Evolutionary conservation across 2,888 invertebrate genomes (phyloP), one percentile per base, ranked within the genome.

Genomic region (Saturnia japonica): DNA sequence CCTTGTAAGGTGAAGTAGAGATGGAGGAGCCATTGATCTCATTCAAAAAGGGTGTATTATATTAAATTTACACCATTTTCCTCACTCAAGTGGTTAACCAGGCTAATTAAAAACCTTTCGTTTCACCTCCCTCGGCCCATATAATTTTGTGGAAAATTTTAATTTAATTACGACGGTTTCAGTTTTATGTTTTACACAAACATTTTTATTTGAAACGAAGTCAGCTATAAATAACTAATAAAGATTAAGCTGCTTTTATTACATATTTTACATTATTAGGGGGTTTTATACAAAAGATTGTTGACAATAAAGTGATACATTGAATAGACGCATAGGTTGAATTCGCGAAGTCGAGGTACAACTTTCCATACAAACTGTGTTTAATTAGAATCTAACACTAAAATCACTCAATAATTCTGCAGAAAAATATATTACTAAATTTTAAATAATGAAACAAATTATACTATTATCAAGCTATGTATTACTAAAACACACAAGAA

Each of bases 71-170:
- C 25, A 57, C 62, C 68, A 54, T 72, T 60, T 71, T 68, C 64
- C 71, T 64, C 51, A 67, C 70, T 72, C 72, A 67, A 79, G 68
- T 68, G 70, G 74, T 73, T 72, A 73, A 71, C 75, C 45, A 62
- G 69, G 67, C 72, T 76, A 78, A 81, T 81, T 80, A 80, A 72
- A 74, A 71, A 72, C 71, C 71, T 70, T 71, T 77, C 73, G 70
- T 73, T 74, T 72, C 68, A 71, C 74, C 72, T 71, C 64, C 34
- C 62, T 16, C 70, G 28, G 54, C 70, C 70, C 42, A 54, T 67
- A 69, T 77, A 67, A 70, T 70, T 70, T 54, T 51, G 43, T 67
- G 51, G 67, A 43, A 70, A 70, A 70, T 70, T 70, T 42, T 62
- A 42, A 70, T 67, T 69, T 68, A 68, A 25, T 54, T 67, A 70